Conservation (phyloP, 2,797 vertebrate genomes). For the Scleropages formosus region DNA sequence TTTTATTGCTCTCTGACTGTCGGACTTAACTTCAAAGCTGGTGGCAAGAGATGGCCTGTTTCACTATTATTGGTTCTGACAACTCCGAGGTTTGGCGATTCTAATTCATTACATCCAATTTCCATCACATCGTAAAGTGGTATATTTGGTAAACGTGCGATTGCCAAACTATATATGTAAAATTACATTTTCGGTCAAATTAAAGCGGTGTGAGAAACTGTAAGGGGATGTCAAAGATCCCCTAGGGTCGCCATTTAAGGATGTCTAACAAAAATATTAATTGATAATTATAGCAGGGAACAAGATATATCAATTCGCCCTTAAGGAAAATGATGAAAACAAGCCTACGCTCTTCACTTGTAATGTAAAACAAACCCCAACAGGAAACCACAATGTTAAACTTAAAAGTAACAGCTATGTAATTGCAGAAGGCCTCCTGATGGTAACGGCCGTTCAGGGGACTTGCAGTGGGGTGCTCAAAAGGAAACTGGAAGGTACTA, state of each 20-base stretch:
- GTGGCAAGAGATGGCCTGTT: background rate
- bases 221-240: background rate
- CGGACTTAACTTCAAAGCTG: background rate
- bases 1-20: background rate
- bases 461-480: conserved; percentile 2
- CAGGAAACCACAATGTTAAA: conserved; percentile 5
- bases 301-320: background rate
- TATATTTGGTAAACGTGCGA: background rate
- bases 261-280: conserved; percentile 7
- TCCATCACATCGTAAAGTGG: background rate
- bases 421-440: conserved; percentile 4
- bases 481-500: background rate
- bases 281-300: background rate
- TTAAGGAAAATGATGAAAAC: background rate
- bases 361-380: background rate
- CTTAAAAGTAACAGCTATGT: conserved; percentile 19
- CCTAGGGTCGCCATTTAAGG: background rate
- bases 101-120: background rate
- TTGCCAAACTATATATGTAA: background rate
- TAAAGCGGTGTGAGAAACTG: background rate
- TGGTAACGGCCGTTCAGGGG: conserved; percentile 4
- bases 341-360: background rate
- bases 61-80: background rate
- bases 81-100: conserved; percentile 9
- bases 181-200: background rate